Percentiles rank a stretch among this genome's conserved stretches.
These are phyloP conservation scores for Rhyacichthys aspro DNA, from an alignment of 2,797 vertebrate species.

Conservation along the genomic window DNA sequence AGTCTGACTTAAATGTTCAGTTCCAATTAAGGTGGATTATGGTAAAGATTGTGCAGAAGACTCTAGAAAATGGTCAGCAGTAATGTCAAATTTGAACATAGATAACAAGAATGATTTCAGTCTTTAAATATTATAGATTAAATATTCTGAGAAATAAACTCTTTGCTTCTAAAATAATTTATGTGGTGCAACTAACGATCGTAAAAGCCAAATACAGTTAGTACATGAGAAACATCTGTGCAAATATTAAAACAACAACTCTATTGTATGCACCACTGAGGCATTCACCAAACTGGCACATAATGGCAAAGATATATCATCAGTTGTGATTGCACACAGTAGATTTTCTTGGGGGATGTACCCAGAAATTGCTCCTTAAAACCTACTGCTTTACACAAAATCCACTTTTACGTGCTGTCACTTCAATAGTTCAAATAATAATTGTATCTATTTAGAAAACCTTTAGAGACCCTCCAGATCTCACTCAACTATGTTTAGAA, in stretches of 20 bases:
- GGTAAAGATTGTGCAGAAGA: slow-evolving; percentile 6
- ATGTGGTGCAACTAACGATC: neutral
- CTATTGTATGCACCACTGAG: too few relatives aligned
- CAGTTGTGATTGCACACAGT: slow-evolving; percentile 1
- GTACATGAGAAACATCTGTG: neutral
- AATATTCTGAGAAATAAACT: neutral
- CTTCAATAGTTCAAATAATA: neutral
- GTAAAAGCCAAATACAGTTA: slow-evolving; percentile 11
- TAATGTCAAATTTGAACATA: slow-evolving; percentile 60
- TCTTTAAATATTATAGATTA: neutral
- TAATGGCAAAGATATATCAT: neutral
- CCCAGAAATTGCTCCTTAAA: neutral
- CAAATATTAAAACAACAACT: too few relatives aligned
- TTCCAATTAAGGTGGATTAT: slow-evolving; percentile 5
- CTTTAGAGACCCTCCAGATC: slow-evolving; percentile 14
- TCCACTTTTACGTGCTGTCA: slow-evolving; percentile 4
- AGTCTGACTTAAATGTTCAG: neutral
- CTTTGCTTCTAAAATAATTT: neutral
- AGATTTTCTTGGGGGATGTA: neutral
- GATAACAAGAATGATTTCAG: slow-evolving; percentile 50
- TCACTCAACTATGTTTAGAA: neutral
- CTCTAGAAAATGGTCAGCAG: slow-evolving; percentile 71
- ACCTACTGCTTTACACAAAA: slow-evolving; percentile 16
- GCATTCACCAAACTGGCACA: too few relatives aligned
- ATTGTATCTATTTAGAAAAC: neutral